These are phyloP conservation scores for Patella depressa DNA, from an alignment of 2,888 invertebrate genomes.

Conservation along the genomic window DNA sequence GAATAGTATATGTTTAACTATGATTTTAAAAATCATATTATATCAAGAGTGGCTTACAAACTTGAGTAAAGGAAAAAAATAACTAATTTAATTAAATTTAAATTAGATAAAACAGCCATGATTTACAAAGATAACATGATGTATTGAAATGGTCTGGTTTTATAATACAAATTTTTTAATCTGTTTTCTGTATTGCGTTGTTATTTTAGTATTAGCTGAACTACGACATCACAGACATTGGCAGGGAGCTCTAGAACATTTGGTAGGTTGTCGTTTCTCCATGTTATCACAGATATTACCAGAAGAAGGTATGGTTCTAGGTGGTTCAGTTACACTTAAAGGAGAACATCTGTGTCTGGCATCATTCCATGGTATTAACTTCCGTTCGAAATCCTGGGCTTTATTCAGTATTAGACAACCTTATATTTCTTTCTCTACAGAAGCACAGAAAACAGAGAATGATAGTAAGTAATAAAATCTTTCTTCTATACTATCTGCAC, in stretches of 20 bases:
- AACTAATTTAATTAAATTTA: too few species aligned
- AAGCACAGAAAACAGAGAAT: conserved; percentile 81
- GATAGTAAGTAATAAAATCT: conserved; percentile 52
- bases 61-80: too few species aligned
- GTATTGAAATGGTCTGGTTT: too few species aligned
- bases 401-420: conserved; percentile 94
- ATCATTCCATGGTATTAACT: conserved; percentile 97
- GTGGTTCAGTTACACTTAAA: conserved; percentile 81
- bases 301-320: conserved; percentile 82
- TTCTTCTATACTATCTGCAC: not conserved
- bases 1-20: too few species aligned
- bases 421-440: conserved; percentile 68
- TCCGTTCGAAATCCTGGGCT: conserved; percentile 96
- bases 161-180: too few species aligned
- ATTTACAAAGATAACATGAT: too few species aligned
- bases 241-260: conserved; percentile 88
- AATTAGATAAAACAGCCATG: too few species aligned
- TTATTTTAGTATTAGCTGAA: conserved; percentile 49
- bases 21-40: too few species aligned
- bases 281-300: conserved; percentile 72
- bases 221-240: conserved; percentile 88
- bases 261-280: conserved; percentile 85
- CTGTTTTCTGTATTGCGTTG: not conserved
- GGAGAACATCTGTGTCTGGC: conserved; percentile 91
- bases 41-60: too few species aligned